Percentiles rank a stretch among this genome's conserved stretches.
phyloP scores from a whole-genome alignment of 2,797 vertebrate species.

The Crenuchus spilurus region DNA sequence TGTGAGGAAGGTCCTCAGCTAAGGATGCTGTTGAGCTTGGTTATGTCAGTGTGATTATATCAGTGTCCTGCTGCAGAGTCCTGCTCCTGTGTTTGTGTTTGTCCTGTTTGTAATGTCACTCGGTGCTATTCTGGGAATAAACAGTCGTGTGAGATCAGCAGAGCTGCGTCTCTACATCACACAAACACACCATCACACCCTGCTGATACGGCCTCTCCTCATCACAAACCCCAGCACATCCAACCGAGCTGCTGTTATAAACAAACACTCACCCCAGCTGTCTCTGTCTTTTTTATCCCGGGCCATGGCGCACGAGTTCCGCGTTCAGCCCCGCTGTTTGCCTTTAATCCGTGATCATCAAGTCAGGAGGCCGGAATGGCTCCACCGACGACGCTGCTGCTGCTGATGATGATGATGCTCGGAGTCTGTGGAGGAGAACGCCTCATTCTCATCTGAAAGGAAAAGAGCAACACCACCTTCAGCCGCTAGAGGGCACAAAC shows the following conservation, averaged over 20 bases:
- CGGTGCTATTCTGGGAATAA: constrained; percentile 21
- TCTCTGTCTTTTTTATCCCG: constrained; percentile 84
- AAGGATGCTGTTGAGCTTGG: background rate
- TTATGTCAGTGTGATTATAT: too few species aligned
- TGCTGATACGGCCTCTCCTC: background rate
- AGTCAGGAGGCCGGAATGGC: constrained; percentile 66
- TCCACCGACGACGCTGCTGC: constrained; percentile 50
- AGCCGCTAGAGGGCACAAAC: constrained; percentile 56
- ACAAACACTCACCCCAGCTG: constrained; percentile 86
- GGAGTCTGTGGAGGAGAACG: constrained; percentile 70
- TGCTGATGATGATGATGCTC: too few species aligned
- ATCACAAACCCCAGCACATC: background rate
- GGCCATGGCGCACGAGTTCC: constrained; percentile 68
- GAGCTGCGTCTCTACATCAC: too few species aligned
- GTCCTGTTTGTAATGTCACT: background rate
- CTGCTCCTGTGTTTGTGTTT: background rate
- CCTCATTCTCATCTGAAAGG: constrained; percentile 62
- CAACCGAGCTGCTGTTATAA: constrained; percentile 31
- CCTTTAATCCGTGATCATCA: constrained; percentile 70
- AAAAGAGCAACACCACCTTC: background rate
- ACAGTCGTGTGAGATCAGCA: too few species aligned
- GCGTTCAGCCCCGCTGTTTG: constrained; percentile 55
- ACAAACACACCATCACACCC: constrained; percentile 4
- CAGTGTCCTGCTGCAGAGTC: background rate
- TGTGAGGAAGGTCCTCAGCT: too few species aligned